These are phyloP conservation scores for Epinotia ramella DNA, from an alignment of 2,888 invertebrate species.

Conservation along the genomic window DNA sequence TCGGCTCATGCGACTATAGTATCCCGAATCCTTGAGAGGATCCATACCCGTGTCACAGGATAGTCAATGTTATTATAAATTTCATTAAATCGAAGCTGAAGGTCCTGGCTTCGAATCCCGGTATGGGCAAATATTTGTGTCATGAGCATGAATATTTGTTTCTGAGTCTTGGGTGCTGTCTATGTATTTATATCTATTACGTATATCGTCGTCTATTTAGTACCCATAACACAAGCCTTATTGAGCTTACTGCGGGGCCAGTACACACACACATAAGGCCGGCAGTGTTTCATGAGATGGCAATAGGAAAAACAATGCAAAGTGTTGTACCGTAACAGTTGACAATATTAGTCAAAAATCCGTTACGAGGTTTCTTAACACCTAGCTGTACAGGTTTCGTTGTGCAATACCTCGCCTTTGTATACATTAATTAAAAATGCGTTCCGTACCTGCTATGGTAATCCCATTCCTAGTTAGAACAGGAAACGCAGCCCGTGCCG, in stretches of 20 bases:
- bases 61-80: neutral
- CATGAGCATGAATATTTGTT: no score
- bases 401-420: neutral
- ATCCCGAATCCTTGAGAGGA: no score
- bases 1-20: no score
- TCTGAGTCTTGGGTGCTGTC: no score
- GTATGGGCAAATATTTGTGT: no score
- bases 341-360: slow-evolving; percentile 10
- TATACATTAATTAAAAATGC: neutral
- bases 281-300: neutral
- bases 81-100: no score
- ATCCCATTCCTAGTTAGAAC: slow-evolving; percentile 6
- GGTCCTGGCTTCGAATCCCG: no score
- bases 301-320: slow-evolving; percentile 3
- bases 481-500: slow-evolving; percentile 16
- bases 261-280: neutral
- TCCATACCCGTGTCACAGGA: no score
- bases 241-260: no score
- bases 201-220: no score
- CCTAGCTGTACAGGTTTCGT: slow-evolving; percentile 1
- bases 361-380: neutral
- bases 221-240: no score
- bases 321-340: slow-evolving; percentile 2
- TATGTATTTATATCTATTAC: no score
- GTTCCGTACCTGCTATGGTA: neutral